phyloP scores from a whole-genome alignment of 2,888 invertebrate genomes.

The Trichopria drosophilae region DNA sequence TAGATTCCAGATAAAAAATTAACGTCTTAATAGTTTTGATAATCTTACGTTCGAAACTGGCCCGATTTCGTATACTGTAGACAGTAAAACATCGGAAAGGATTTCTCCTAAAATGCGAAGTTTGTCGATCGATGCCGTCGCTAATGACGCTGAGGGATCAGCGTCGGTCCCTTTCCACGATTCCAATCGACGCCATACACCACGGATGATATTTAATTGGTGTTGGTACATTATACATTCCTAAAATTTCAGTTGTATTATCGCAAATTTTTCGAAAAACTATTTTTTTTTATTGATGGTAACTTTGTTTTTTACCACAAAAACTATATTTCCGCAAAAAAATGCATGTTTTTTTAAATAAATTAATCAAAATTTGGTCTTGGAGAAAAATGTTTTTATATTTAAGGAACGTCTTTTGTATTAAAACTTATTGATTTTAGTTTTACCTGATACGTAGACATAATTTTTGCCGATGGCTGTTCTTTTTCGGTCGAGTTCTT shows the following conservation, averaged over 20 bases:
- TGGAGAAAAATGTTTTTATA: too few relatives aligned
- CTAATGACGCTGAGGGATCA: conserved; percentile 59
- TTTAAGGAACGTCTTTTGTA: too few relatives aligned
- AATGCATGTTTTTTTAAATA: too few relatives aligned
- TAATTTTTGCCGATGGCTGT: conserved; percentile 65
- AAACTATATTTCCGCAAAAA: too few relatives aligned
- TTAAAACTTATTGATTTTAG: background rate
- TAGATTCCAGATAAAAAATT: conserved; percentile 2
- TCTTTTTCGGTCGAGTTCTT: conserved; percentile 62
- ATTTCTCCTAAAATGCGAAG: conserved; percentile 80
- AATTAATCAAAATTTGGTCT: too few relatives aligned
- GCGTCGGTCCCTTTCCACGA: conserved; percentile 56
- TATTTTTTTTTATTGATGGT: conserved; percentile 3
- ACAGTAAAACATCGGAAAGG: conserved; percentile 78
- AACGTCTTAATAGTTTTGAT: conserved; percentile 10
- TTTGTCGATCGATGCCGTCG: conserved; percentile 79
- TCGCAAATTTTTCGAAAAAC: background rate
- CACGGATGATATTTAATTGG: conserved; percentile 81
- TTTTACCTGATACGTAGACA: conserved; percentile 62
- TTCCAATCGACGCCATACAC: conserved; percentile 75
- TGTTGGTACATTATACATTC: conserved; percentile 88
- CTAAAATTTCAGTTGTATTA: conserved; percentile 49
- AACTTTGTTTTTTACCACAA: too few relatives aligned
- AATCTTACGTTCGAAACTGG: conserved; percentile 55
- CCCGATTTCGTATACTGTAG: conserved; percentile 68